phyloP scores from a whole-genome alignment of 1,140 invertebrate genomes.

The Atta texana region DNA sequence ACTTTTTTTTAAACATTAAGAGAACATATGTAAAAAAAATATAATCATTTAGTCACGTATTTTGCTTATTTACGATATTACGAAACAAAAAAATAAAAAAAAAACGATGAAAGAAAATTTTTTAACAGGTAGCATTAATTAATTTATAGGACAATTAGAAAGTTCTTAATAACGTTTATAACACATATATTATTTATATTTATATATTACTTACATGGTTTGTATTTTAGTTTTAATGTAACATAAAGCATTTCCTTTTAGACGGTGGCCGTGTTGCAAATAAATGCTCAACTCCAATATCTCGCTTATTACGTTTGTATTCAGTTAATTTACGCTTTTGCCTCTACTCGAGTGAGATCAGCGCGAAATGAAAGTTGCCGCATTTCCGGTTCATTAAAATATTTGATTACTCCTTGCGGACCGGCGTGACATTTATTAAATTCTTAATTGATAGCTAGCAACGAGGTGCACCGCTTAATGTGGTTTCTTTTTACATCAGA shows the following conservation, averaged over 20 bases:
- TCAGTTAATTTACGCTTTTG: constrained; percentile 44
- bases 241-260: constrained; percentile 13
- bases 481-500: constrained; percentile 20
- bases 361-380: constrained; percentile 10
- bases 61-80: not conserved
- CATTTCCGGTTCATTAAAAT: constrained; percentile 58
- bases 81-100: not conserved
- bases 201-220: not conserved
- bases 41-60: not conserved
- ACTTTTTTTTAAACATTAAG: not conserved
- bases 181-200: not conserved
- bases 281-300: constrained; percentile 27
- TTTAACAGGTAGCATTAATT: not conserved
- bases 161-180: not conserved
- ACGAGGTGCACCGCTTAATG: constrained; percentile 33
- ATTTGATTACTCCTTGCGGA: constrained; percentile 51
- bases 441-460: constrained; percentile 65
- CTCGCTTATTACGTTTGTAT: constrained; percentile 33
- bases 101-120: not conserved
- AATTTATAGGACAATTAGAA: not conserved
- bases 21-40: not conserved
- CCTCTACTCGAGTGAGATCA: constrained; percentile 22
- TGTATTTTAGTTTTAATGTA: constrained; percentile 10
- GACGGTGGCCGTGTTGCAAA: not conserved
- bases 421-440: constrained; percentile 66